Evolutionary conservation across 2,113 vertebrate genomes (phyloP), one percentile per base, ranked within the genome.

Genomic region (Melospiza georgiana): DNA sequence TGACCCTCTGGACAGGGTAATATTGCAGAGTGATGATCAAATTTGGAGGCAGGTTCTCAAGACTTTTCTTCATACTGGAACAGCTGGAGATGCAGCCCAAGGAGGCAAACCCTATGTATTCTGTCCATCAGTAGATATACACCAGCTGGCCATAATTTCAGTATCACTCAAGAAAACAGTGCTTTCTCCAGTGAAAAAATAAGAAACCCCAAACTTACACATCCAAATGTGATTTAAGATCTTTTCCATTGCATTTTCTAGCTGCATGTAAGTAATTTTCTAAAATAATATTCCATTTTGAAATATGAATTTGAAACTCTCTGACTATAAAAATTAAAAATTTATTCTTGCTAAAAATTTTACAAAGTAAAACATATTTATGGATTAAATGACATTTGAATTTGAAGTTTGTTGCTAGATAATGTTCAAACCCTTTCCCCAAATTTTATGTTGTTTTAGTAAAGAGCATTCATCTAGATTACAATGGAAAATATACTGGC

Each of bases 131-230:
- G 35, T 12, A 43, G 12, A 48, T 14, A 63, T 5, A 13, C 21
- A 39, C 9, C 2, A 72, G 33, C 13, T 41, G 16, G 21, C 5
- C 11, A 20, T 15, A 43, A 52, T 80, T 67, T 68, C 39, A 51
- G 19, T 13, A 59, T 25, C 2, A 5, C 5, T 57, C 31, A 66
- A 4, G 5, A 71, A 71, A 74, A 41, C 3, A 48, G 6, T 33
- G 3, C 1, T 10, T 10, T 84, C 59, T 19, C 49, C 33, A 43
- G 15, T 22, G 35, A 73, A 37, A 73, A 86, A 54, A 37, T 43
- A 49, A 33, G 3, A 88, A 51, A 6, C 5, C 1, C 3, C 2
- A 9, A 91, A 44, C 5, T 66, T 73, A 27, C 3, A 35, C 0
- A 5, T 48, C 18, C 24, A 78, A 17, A 10, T 31, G 18, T 24